Base-by-base conservation (phyloP, 1,140 invertebrate species). In the Lasaia peninsularis region DNA sequence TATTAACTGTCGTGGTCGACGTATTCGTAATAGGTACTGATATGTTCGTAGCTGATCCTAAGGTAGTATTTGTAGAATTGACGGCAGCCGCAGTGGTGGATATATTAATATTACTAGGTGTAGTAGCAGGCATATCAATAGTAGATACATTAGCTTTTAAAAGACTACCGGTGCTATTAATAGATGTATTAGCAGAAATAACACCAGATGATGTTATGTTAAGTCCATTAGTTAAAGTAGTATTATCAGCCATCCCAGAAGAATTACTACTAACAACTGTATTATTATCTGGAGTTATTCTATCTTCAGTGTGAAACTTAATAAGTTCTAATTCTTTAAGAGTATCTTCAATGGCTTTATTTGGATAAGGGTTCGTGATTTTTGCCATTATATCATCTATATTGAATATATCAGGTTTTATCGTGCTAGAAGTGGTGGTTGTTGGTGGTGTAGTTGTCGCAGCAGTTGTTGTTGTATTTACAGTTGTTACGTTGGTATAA, bases 401-500 rank as follows among this genome's bases (percentile, higher is more conserved):
- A 7, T 28, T 28, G 24, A 3, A 28, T 3, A 28, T 28, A 7
- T 28, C 24, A 28, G 24, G 24, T 28, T 28, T 28, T 28, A 6
- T 28, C 24, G 5, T 28, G 24, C 1, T 24, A 5, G 18, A 11
- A 9, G 7, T 2, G 16, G 37, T 20, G 18, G 16, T 20, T 10
- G 8, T 44, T 20, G 37, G 9, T 20, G 11, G 20, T 8, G 14
- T 40, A 5, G 40, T 44, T 44, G 40, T 0, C 8, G 40, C 40
- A 20, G 18, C n/a, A 21, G 35, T 32, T 12, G 51, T 11, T 1
- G 65, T 61, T 21, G 56, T 71, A 57, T 71, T 66, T 37, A 63
- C 52, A 12, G 60, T 18, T 18, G 62, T 65, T 40, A 60, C 52
- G 60, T 71, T 71, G 35, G 65, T 56, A 12, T 61, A 48, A 44